Evolutionary conservation across 2,888 invertebrate species (phyloP).

Genomic region (Hirtodrosophila alboralis): DNA sequence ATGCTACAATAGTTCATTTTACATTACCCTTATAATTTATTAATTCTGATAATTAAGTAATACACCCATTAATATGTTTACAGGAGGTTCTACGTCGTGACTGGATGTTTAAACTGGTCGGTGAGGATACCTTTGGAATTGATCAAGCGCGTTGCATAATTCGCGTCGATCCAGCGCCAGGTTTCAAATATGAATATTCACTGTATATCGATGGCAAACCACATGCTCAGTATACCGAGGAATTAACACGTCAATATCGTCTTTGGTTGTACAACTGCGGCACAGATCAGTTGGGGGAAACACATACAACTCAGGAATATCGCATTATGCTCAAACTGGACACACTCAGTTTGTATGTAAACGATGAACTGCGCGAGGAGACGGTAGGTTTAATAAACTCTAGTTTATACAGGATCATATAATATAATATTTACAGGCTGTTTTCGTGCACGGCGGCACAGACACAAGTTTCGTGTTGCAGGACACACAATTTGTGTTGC

Average conservation of each 20-base stretch:
- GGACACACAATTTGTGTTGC: conserved; percentile 81
- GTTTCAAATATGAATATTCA: conserved; percentile 92
- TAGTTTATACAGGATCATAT: not conserved
- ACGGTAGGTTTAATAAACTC: conserved; percentile 59
- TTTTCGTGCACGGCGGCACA: conserved; percentile 93
- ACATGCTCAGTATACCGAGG: conserved; percentile 91
- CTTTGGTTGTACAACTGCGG: conserved; percentile 88
- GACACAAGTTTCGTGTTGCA: conserved; percentile 89
- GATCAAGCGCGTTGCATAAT: conserved; percentile 85
- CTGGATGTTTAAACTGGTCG: conserved; percentile 97
- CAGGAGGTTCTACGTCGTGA: conserved; percentile 90
- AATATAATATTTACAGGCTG: conserved; percentile 85
- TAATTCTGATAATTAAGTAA: too few species aligned
- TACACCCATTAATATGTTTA: not conserved
- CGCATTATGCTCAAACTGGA: conserved; percentile 89
- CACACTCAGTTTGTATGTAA: conserved; percentile 82
- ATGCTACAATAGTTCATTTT: too few species aligned
- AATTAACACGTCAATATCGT: conserved; percentile 89
- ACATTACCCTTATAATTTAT: too few species aligned
- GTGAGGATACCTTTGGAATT: conserved; percentile 91
- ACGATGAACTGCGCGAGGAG: conserved; percentile 81
- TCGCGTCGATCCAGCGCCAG: conserved; percentile 87
- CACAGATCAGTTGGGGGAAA: conserved; percentile 1
- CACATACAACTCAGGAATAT: conserved; percentile 85
- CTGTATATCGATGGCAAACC: conserved; percentile 93